A percentile compares a stretch with the other conserved stretches of the same genome.
Evolutionary conservation across 2,113 vertebrate species (phyloP).

Genomic region (Panthera tigris): DNA sequence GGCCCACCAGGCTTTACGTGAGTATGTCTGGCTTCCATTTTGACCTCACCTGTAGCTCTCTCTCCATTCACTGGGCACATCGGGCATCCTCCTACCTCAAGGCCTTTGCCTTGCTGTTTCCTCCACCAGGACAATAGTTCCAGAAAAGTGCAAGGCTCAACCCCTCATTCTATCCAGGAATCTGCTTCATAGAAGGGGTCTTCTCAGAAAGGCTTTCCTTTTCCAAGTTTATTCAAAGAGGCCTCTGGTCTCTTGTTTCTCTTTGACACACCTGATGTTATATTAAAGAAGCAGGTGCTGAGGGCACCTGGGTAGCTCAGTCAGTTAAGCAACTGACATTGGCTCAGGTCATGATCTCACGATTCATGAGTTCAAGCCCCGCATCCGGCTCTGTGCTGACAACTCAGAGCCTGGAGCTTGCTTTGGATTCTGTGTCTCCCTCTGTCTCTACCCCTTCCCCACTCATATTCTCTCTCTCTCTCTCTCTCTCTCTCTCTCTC

Average conservation of each 20-base stretch:
- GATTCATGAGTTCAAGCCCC: too few species aligned
- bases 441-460: too few species aligned
- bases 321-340: too few species aligned
- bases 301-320: too few species aligned
- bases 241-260: neutral
- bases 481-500: too few species aligned
- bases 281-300: neutral
- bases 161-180: neutral
- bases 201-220: neutral
- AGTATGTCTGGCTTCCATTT: neutral
- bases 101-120: neutral
- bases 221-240: neutral
- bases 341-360: too few species aligned
- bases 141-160: neutral
- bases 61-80: neutral
- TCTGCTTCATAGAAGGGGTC: neutral
- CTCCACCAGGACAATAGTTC: neutral
- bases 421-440: too few species aligned
- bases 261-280: fast-evolving
- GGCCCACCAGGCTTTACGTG: neutral
- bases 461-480: too few species aligned
- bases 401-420: too few species aligned
- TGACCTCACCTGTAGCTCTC: neutral
- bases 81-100: neutral
- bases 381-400: too few species aligned